Base-by-base conservation (phyloP, 2,888 invertebrate genomes). In the Dichetophora obliterata region DNA sequence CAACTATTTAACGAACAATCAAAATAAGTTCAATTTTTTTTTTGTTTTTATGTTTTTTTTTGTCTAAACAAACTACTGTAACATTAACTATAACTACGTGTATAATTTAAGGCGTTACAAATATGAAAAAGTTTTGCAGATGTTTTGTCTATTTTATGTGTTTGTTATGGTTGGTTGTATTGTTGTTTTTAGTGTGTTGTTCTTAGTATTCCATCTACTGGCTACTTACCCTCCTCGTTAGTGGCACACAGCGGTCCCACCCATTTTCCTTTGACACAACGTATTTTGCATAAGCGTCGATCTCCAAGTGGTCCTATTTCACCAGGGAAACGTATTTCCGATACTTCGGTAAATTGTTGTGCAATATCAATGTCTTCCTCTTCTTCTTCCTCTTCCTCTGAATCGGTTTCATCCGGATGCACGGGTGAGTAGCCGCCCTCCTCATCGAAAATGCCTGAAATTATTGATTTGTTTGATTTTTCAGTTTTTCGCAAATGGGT, bases 241-340 rank as follows among this genome's bases (percentile, higher is more conserved):
- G 91, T 92, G 70, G 93, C 93, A 87, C 95, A 95, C 24, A 95
- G 90, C 0, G 95, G 95, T 3, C 95, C 95, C 59, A 95, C 94
- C 95, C 95, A 95, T 86, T 94, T 93, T 65, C 95, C 95, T 85
- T 94, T 94, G 78, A 95, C 93, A 86, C 95, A 95, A 88, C 95
- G 95, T 81, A 95, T 94, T 89, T 95, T 95, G 89, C 95, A 95
- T 75, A 94, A 91, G 34, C 94, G 90, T 76, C 92, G 91, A 86
- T 94, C 94, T 80, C 93, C 93, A 77, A 94, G 89, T 3, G 94
- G 94, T 14, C 94, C 94, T 80, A 95, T 93, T 80, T 94, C 91
- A 22, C 94, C 95, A n/a, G 94, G 93, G 88, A 95, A 95, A 79
- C 89, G 89, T 77, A 90, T 89, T 82, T 90, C 90, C 11, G 88